Percentiles rank a stretch among this genome's conserved stretches.
Evolutionary conservation across 2,113 vertebrate genomes (phyloP).

Genomic region (Seriola quinqueradiata): DNA sequence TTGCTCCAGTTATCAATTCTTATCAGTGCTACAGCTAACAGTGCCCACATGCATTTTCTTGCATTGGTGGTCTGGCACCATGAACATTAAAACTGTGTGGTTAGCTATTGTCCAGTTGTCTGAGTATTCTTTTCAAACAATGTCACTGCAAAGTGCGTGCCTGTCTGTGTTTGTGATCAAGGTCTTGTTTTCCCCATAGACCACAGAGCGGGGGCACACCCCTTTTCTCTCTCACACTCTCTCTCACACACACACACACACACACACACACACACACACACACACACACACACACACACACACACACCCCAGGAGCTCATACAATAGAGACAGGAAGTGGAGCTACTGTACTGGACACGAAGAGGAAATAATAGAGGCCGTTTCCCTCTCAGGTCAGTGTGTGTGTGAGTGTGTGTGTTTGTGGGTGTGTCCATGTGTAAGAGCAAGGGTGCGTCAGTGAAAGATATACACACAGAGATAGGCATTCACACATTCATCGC

Average conservation of each 20-base stretch:
- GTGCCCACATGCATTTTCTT: background rate
- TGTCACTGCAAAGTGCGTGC: slow-evolving; percentile 13
- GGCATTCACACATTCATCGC: slow-evolving; percentile 11
- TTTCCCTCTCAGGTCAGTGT: slow-evolving; percentile 61
- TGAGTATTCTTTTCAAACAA: slow-evolving; percentile 30
- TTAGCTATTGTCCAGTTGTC: slow-evolving; percentile 18
- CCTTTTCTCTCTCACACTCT: slow-evolving; percentile 32
- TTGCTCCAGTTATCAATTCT: background rate
- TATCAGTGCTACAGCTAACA: background rate
- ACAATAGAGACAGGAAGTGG: slow-evolving; percentile 79
- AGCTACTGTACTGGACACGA: slow-evolving; percentile 66
- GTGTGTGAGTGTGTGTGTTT: slow-evolving; percentile 17
- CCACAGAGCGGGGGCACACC: slow-evolving; percentile 65
- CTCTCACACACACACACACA: slow-evolving; percentile 44
- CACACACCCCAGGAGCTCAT: slow-evolving; percentile 35
- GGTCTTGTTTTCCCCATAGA: slow-evolving; percentile 59
- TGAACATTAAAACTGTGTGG: background rate
- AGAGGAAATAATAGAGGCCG: slow-evolving; percentile 74
- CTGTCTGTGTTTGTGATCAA: slow-evolving; percentile 56
- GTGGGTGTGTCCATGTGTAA: slow-evolving; percentile 18
- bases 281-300: slow-evolving; percentile 52
- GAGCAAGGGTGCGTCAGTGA: background rate
- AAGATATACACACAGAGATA: slow-evolving; percentile 3
- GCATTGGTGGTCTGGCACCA: background rate
- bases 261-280: slow-evolving; percentile 53